phyloP scores from a whole-genome alignment of 2,888 invertebrate genomes.

The Amiota mariae region DNA sequence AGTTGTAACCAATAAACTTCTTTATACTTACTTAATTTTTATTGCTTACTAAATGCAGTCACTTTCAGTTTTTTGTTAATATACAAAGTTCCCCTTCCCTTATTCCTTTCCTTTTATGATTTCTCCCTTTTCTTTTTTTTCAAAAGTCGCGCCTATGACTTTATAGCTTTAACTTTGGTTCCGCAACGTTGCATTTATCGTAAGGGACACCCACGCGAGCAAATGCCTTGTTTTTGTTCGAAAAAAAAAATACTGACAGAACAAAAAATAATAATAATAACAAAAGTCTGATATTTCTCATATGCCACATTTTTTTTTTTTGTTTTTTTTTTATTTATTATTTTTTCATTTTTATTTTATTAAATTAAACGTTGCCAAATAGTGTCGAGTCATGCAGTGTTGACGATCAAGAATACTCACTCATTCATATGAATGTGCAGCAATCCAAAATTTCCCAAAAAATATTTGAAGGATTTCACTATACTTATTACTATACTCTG shows the following conservation, averaged over 20 bases:
- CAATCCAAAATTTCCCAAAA: not conserved
- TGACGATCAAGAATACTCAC: too few relatives aligned
- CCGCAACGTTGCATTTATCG: slow-evolving; percentile 53
- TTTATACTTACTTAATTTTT: not conserved
- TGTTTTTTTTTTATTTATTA: slow-evolving; percentile 22
- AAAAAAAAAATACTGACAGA: slow-evolving; percentile 10
- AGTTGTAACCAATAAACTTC: too few relatives aligned
- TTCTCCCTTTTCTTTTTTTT: too few relatives aligned
- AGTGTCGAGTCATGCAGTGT: slow-evolving; percentile 65
- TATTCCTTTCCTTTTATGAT: too few relatives aligned
- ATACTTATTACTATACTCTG: too few relatives aligned
- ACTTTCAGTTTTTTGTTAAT: not conserved
- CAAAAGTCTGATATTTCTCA: slow-evolving; percentile 48
- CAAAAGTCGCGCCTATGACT: slow-evolving; percentile 45
- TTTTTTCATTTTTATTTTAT: slow-evolving; percentile 54
- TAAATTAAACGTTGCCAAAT: not conserved
- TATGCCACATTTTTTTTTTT: slow-evolving; percentile 54
- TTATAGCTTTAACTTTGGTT: slow-evolving; percentile 61
- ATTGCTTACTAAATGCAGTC: slow-evolving; percentile 9
- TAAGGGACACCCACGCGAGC: slow-evolving; percentile 39
- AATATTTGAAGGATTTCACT: slow-evolving; percentile 1
- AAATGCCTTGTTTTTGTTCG: not conserved
- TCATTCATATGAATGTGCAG: too few relatives aligned
- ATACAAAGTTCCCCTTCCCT: not conserved
- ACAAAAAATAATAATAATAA: slow-evolving; percentile 16